These are phyloP conservation scores for Coranthus polyacanthus DNA, from an alignment of 2,797 vertebrate genomes.

Conservation along the genomic window DNA sequence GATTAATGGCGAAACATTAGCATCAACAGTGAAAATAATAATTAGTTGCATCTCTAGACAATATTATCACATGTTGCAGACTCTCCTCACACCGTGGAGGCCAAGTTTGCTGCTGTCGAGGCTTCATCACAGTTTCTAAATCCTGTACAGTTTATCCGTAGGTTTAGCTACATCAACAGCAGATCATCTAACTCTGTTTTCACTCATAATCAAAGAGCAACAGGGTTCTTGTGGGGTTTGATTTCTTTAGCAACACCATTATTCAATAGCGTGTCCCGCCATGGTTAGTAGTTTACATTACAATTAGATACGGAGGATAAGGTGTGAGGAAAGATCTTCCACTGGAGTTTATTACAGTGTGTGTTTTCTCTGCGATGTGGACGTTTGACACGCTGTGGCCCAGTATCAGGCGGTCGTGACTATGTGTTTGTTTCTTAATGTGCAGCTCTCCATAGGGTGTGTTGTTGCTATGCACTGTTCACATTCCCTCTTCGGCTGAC, in stretches of 20 bases:
- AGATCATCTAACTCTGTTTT: not conserved
- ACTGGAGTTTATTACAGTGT: constrained; percentile 8
- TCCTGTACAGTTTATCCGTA: not conserved
- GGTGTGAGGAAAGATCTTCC: constrained; percentile 14
- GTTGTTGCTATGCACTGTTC: constrained; percentile 54
- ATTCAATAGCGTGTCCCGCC: constrained; percentile 10
- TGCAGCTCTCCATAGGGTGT: constrained; percentile 25
- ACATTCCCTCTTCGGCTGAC: constrained; percentile 61
- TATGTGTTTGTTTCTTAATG: constrained; percentile 40
- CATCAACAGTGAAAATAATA: no score
- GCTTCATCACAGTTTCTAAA: not conserved
- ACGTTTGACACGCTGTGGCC: no score
- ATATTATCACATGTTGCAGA: no score
- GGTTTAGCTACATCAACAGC: not conserved
- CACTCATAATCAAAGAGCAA: constrained; percentile 11
- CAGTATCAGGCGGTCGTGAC: no score
- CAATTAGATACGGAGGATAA: constrained; percentile 24
- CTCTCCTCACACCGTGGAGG: no score
- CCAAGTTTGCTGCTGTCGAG: not conserved
- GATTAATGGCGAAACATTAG: no score
- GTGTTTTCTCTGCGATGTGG: no score
- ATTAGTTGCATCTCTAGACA: no score
- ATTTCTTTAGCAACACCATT: constrained; percentile 18
- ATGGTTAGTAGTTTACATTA: constrained; percentile 25
- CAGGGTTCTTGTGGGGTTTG: constrained; percentile 1